phyloP scores from a whole-genome alignment of 2,888 invertebrate genomes.

The Lacanobia wlatinum region DNA sequence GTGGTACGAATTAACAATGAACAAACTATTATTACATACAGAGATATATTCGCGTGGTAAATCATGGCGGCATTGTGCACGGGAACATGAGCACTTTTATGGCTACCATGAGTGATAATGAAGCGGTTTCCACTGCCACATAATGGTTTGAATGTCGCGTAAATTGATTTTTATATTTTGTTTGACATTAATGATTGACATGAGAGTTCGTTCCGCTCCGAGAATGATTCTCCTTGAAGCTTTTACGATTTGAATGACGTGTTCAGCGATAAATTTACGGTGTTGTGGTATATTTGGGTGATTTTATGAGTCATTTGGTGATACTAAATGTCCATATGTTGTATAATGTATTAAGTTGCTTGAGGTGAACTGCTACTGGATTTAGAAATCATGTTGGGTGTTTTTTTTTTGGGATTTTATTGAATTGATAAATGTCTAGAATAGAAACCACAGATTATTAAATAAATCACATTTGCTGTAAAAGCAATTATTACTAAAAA shows the following conservation, averaged over 20 bases:
- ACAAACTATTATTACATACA: slow-evolving; percentile 86
- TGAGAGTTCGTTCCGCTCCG: slow-evolving; percentile 73
- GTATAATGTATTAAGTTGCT: slow-evolving; percentile 78
- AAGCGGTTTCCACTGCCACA: slow-evolving; percentile 85
- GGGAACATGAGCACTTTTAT: slow-evolving; percentile 79
- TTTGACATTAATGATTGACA: slow-evolving; percentile 90
- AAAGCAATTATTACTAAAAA: background rate
- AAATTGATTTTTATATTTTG: slow-evolving; percentile 90
- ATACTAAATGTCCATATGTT: slow-evolving; percentile 81
- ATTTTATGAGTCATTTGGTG: slow-evolving; percentile 90
- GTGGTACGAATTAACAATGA: slow-evolving; percentile 88
- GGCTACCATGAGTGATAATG: slow-evolving; percentile 84
- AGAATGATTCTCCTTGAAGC: slow-evolving; percentile 73
- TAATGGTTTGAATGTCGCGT: slow-evolving; percentile 82
- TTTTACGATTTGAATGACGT: slow-evolving; percentile 86
- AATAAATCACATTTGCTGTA: too few relatives aligned
- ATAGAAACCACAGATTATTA: too few relatives aligned
- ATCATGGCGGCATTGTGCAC: slow-evolving; percentile 81
- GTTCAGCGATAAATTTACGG: slow-evolving; percentile 83
- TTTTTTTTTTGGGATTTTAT: slow-evolving; percentile 10
- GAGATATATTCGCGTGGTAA: slow-evolving; percentile 81
- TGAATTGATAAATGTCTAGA: background rate
- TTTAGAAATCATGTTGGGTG: slow-evolving; percentile 27
- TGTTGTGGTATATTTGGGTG: slow-evolving; percentile 88
- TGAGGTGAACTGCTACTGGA: slow-evolving; percentile 71